phyloP scores from a whole-genome alignment of 2,888 invertebrate species.

The Tribolium freemani region DNA sequence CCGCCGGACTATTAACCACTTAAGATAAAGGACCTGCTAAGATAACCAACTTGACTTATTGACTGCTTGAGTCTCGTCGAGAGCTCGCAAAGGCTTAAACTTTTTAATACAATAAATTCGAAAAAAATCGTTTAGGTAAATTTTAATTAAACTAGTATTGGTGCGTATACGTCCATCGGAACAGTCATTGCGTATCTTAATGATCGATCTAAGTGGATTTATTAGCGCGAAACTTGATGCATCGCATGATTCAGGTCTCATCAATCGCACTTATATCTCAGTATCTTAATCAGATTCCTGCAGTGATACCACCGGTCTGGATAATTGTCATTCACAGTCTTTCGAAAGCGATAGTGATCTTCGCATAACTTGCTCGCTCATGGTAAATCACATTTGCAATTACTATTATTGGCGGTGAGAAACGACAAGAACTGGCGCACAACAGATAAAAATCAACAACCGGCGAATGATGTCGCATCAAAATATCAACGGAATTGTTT shows the following conservation, averaged over 20 bases:
- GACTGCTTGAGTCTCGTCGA: constrained; percentile 37
- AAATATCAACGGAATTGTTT: constrained; percentile 14
- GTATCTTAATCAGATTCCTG: constrained; percentile 62
- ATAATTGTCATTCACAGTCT: constrained; percentile 61
- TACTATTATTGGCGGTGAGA: constrained; percentile 46
- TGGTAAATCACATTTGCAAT: constrained; percentile 55
- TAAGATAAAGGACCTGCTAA: constrained; percentile 54
- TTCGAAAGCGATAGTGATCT: constrained; percentile 52
- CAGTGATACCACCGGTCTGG: constrained; percentile 59
- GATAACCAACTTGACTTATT: constrained; percentile 48
- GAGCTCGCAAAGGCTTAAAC: constrained; percentile 30
- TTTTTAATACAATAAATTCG: background rate
- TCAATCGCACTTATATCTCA: constrained; percentile 56
- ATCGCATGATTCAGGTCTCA: constrained; percentile 54
- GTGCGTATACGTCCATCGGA: constrained; percentile 40
- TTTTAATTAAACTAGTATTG: background rate
- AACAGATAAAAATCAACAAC: constrained; percentile 34
- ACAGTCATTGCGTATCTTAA: constrained; percentile 52
- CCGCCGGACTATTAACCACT: constrained; percentile 55
- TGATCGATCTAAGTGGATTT: constrained; percentile 59
- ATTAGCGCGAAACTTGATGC: constrained; percentile 54
- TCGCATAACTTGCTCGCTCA: constrained; percentile 49
- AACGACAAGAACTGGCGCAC: constrained; percentile 51
- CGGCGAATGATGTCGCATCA: constrained; percentile 41
- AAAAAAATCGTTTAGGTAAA: background rate